These are phyloP conservation scores for Paguma larvata DNA, from an alignment of 2,797 vertebrate genomes.

Conservation along the genomic window DNA sequence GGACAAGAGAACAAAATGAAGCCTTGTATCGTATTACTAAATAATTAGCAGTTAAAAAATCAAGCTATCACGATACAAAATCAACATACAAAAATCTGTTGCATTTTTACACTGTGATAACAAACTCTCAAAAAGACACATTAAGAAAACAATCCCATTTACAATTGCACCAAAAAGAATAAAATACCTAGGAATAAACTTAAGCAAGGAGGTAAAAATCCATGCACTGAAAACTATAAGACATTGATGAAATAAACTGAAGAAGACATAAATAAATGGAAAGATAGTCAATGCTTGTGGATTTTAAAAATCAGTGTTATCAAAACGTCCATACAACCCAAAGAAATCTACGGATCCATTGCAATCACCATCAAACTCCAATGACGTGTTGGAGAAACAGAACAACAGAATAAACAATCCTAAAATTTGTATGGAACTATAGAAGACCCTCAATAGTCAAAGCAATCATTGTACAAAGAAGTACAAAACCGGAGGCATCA, in stretches of 20 bases:
- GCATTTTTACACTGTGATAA: background rate
- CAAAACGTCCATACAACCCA: background rate
- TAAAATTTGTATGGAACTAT: background rate
- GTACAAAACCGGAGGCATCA: background rate
- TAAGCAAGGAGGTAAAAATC: background rate
- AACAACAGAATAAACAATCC: background rate
- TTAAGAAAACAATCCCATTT: background rate
- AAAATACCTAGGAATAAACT: background rate
- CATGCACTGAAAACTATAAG: background rate
- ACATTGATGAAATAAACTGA: background rate
- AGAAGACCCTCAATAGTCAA: background rate
- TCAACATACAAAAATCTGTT: background rate
- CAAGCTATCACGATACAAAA: background rate
- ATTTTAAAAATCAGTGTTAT: background rate
- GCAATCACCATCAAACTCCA: background rate
- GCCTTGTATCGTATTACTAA: background rate
- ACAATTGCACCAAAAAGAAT: background rate
- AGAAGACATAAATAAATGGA: background rate
- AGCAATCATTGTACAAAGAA: background rate
- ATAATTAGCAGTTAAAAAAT: background rate
- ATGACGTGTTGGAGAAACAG: background rate
- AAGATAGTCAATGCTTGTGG: background rate
- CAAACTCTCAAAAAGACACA: background rate
- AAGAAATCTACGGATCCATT: background rate
- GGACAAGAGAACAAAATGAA: background rate